Conservation (phyloP, 2,797 vertebrate species). For the Syncerus caffer region DNA sequence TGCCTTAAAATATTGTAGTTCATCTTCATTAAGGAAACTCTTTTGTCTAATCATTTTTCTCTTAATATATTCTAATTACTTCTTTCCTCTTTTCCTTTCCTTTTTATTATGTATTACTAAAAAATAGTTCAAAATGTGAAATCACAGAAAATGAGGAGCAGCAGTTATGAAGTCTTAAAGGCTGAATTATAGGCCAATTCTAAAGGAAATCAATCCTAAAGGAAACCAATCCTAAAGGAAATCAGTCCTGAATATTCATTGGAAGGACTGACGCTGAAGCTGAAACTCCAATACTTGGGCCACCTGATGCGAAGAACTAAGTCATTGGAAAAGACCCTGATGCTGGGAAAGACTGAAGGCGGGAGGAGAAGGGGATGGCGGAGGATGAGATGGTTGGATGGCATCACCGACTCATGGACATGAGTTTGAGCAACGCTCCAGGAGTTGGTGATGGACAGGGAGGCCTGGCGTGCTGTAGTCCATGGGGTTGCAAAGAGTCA, state of each 20-base stretch:
- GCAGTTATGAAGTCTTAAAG: neutral
- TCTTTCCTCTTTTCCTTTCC: neutral
- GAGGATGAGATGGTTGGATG: neutral
- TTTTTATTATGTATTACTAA: conserved; percentile 19
- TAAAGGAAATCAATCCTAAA: neutral
- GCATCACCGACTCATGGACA: neutral
- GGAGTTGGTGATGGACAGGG: neutral
- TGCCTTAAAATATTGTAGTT: neutral
- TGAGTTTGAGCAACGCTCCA: neutral
- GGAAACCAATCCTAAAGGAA: neutral
- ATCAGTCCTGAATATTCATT: neutral
- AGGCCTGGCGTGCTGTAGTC: neutral
- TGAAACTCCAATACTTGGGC: neutral
- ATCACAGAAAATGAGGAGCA: conserved; percentile 26
- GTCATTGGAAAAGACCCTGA: neutral
- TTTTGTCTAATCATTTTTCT: conserved; percentile 40
- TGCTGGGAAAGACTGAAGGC: neutral
- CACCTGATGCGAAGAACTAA: neutral
- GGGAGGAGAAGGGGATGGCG: neutral
- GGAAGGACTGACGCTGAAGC: neutral
- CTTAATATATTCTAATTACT: conserved; percentile 25
- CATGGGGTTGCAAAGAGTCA: neutral
- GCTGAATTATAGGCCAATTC: neutral
- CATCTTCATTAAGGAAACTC: conserved; percentile 35
- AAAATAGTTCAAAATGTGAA: conserved; percentile 25